Evolutionary conservation across 2,888 invertebrate species (phyloP).

Genomic region (Athetis lepigone): DNA sequence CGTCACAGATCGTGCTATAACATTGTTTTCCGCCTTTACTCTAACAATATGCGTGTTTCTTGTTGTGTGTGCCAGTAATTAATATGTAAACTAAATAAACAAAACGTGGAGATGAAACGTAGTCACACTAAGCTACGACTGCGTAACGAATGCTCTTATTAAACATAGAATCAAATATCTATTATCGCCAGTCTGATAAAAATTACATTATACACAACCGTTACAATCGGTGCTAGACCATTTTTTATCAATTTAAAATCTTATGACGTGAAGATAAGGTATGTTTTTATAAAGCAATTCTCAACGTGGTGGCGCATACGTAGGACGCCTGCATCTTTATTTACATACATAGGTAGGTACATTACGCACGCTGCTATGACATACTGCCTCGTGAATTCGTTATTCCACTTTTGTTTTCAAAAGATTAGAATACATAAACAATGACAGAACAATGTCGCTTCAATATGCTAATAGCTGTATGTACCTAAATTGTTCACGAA

Average conservation of each 20-base stretch:
- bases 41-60: slow-evolving; percentile 60
- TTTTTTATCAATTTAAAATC: slow-evolving; percentile 49
- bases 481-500: slow-evolving; percentile 25
- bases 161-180: slow-evolving; percentile 53
- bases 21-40: slow-evolving; percentile 57
- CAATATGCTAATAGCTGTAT: slow-evolving; percentile 41
- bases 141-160: slow-evolving; percentile 26
- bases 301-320: slow-evolving; percentile 37
- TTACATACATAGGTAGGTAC: slow-evolving; percentile 42
- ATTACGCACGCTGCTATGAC: slow-evolving; percentile 28
- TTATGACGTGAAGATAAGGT: slow-evolving; percentile 46
- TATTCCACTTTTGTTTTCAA: slow-evolving; percentile 58
- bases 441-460: slow-evolving; percentile 49
- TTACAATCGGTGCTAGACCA: slow-evolving; percentile 33
- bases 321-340: slow-evolving; percentile 59
- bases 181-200: slow-evolving; percentile 65
- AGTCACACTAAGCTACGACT: slow-evolving; percentile 13
- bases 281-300: slow-evolving; percentile 43
- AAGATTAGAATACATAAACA: slow-evolving; percentile 51
- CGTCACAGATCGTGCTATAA: slow-evolving; percentile 53
- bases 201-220: slow-evolving; percentile 49
- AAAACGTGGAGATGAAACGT: slow-evolving; percentile 23
- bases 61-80: slow-evolving; percentile 62
- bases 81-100: slow-evolving; percentile 42
- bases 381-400: slow-evolving; percentile 49